phyloP scores from a whole-genome alignment of 1,140 invertebrate genomes.

The Trichoplusia ni region DNA sequence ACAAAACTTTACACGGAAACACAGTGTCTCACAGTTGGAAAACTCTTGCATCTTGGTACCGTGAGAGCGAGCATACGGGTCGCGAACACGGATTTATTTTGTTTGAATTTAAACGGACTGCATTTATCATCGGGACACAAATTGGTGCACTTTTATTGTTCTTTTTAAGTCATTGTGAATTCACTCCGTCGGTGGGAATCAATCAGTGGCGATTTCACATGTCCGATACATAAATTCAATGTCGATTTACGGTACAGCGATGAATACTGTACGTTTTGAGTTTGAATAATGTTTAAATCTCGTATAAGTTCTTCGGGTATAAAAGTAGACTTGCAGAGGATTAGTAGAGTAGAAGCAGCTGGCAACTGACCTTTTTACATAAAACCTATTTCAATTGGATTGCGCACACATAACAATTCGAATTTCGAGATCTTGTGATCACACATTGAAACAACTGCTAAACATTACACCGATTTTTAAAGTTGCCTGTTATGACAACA shows the following conservation, averaged over 20 bases:
- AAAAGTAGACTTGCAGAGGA: too few species aligned
- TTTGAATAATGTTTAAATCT: too few species aligned
- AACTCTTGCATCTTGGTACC: background rate
- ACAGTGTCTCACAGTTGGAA: slow-evolving; percentile 13
- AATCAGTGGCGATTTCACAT: slow-evolving; percentile 5
- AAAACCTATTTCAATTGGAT: too few species aligned
- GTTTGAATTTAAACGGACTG: slow-evolving; percentile 17
- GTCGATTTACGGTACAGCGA: background rate
- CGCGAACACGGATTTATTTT: slow-evolving; percentile 8
- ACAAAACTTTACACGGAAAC: background rate
- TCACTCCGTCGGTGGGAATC: slow-evolving; percentile 13
- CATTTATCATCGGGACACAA: slow-evolving; percentile 26
- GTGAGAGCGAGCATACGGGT: slow-evolving; percentile 8
- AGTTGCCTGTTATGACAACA: too few species aligned
- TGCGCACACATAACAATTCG: too few species aligned
- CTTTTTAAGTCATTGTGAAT: slow-evolving; percentile 14
- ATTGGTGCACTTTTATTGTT: slow-evolving; percentile 17
- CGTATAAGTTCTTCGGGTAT: too few species aligned
- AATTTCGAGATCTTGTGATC: too few species aligned
- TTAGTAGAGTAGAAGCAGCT: too few species aligned
- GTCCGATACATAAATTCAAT: background rate
- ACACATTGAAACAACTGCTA: too few species aligned
- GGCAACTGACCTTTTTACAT: too few species aligned
- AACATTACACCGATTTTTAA: too few species aligned
- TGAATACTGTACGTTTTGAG: too few species aligned